These are phyloP conservation scores for Catharus fuscescens DNA, from an alignment of 2,113 vertebrate genomes.

Conservation along the genomic window DNA sequence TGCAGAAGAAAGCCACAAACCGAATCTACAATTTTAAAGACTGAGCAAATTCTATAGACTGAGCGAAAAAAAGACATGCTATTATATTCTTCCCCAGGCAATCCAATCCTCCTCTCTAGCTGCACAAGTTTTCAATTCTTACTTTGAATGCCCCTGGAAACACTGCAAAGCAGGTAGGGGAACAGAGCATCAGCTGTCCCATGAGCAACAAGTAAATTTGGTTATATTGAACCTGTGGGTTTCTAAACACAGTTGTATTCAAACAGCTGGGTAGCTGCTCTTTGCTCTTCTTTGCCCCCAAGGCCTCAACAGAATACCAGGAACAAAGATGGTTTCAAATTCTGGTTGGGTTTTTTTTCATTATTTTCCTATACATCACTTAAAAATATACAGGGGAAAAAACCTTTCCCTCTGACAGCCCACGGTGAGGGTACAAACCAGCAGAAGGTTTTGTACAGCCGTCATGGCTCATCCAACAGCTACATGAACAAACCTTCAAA, in stretches of 20 bases:
- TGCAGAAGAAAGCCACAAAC: neutral
- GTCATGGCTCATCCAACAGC: neutral
- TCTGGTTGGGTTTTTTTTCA: neutral
- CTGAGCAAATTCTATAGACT: neutral
- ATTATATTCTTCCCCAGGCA: neutral
- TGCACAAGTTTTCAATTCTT: neutral
- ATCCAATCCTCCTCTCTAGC: neutral
- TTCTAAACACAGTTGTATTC: neutral
- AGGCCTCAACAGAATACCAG: neutral
- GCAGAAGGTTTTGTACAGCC: neutral
- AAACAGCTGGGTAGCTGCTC: neutral
- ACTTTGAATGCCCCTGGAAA: neutral
- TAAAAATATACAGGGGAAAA: neutral
- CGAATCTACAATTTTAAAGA: neutral
- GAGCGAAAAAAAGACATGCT: neutral
- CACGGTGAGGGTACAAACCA: accelerated
- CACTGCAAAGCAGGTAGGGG: neutral
- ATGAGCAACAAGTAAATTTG: neutral
- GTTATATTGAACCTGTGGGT: neutral
- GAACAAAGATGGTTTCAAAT: neutral
- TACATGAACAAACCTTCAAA: neutral
- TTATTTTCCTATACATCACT: neutral
- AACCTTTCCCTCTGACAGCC: neutral
- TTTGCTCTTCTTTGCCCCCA: neutral
- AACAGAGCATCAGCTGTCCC: neutral